These are phyloP conservation scores for Seira musarum DNA, from an alignment of 2,888 invertebrate genomes.

Conservation along the genomic window DNA sequence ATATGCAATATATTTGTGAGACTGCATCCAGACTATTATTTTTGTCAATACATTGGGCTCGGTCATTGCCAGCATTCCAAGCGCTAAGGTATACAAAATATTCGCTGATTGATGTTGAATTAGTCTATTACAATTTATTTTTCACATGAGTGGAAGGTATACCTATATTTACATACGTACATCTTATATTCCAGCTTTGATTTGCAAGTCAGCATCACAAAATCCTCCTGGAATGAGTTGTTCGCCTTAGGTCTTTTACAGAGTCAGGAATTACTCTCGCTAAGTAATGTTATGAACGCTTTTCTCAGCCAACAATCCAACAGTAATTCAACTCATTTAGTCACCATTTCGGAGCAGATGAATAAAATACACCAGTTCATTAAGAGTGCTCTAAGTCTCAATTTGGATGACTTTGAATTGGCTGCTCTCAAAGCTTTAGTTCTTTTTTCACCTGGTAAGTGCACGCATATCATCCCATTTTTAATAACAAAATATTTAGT, in stretches of 20 bases:
- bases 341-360: slow-evolving; percentile 62
- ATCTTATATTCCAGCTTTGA: slow-evolving; percentile 62
- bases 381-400: slow-evolving; percentile 57
- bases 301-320: slow-evolving; percentile 63
- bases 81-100: slow-evolving; percentile 79
- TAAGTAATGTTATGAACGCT: slow-evolving; percentile 65
- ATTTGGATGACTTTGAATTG: slow-evolving; percentile 85
- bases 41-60: slow-evolving; percentile 91
- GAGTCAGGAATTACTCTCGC: slow-evolving; percentile 65
- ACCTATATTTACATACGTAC: no score
- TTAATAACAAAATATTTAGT: slow-evolving; percentile 27
- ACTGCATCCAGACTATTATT: slow-evolving; percentile 93
- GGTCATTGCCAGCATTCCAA: slow-evolving; percentile 87
- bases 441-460: slow-evolving; percentile 84
- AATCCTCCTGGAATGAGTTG: slow-evolving; percentile 67
- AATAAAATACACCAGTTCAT: slow-evolving; percentile 64
- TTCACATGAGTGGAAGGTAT: no score
- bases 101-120: no score
- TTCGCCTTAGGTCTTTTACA: slow-evolving; percentile 68
- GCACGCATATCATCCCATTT: background rate
- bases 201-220: slow-evolving; percentile 63
- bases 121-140: no score
- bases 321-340: slow-evolving; percentile 61
- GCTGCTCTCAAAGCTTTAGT: slow-evolving; percentile 89
- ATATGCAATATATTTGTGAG: slow-evolving; percentile 96